Base-by-base conservation (phyloP, 2,888 invertebrate genomes). In the Hypselothyrea guttata region DNA sequence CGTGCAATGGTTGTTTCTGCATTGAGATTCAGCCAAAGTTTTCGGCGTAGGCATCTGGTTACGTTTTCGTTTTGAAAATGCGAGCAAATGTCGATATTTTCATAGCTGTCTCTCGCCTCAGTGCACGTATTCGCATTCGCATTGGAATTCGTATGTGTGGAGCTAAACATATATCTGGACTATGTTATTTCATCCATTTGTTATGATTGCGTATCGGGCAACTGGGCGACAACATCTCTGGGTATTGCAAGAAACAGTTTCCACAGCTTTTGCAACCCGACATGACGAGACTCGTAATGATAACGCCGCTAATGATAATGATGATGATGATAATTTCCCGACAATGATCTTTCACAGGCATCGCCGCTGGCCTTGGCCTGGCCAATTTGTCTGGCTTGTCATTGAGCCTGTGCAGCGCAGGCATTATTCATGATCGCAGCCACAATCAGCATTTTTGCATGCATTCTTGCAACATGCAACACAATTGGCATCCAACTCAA, bases 391-490 rank as follows among this genome's bases (percentile, higher is more conserved):
- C 70, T 62, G 56, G 61, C 65, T 53, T 52, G 13, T 42, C 27
- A 13, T 53, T 28, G 11, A 28, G 30, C 35, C 47, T 70, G 74
- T 82, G 66, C 75, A 66, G 35, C 5, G 30, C 44, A 27, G 41
- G 42, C 63, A 75, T 74, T 64, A 74, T 83, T 83, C 74, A 75
- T 69, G 68, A 78, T 22, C 22, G 5, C 5, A 22, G 5, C 2
- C 60, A 49, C 71, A 82, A 78, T 77, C 64, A 71, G 38, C 64
- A 75, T 75, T 73, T 70, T 75, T 64, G 78, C 83, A 75, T 67
- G 81, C 44, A 76, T 79, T 83, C 73, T 79, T 74, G 47, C 81
- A 69, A 75, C 70, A 77, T 62, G 48, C 22, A n/a, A 12, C 8
- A 9, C 33, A 33, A 9, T 3, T 5, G 3, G 9, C 3, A 4